Base-by-base conservation (phyloP, 2,888 invertebrate species). In the Melolontha melolontha region DNA sequence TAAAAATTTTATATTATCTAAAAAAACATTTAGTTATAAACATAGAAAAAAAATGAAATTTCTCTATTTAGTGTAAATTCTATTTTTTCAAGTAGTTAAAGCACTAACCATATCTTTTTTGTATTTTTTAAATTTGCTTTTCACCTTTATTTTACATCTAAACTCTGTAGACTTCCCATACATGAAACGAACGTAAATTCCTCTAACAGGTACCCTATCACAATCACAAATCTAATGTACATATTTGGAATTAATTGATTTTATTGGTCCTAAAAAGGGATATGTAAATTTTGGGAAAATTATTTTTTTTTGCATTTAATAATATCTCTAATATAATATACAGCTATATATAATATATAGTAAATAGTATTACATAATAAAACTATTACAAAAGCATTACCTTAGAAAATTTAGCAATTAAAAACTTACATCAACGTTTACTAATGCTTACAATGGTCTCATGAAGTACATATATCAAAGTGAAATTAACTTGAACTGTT, bases 141-240 rank as follows among this genome's bases (percentile, higher is more conserved):
- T 29, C 59, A 47, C 29, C 44, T 27, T 14, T 34, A 14, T 47
- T 39, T 14, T 4, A 29, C 34, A 34, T 54, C 7, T 44, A 16
- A 44, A 6, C 34, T 59, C 34, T 12, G 27, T 59, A n/a, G n/a
- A n/a, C n/a, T 59, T 47, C 34, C 44, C 14, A 10, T 59, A 11
- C n/a, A 49, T 14, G 17, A 54, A 54, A 11, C 16, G 54, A 16
- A 64, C 47, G 50, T n/a, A 14, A 63, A 72, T 74, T 73, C 70
- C 72, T 72, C 74, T 74, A 75, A 74, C 75, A 76, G 73, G 73
- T 76, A 74, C 72, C 72, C 74, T 76, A 75, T 75, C 75, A 76
- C 75, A 75, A 76, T 74, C 74, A 73, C 74, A 73, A 73, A 63
- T 71, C 74, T 75, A 75, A 72, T 72, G 16, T 44, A 59, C 44